These are phyloP conservation scores for Cheirogaleus major DNA, from an alignment of 2,797 vertebrate genomes.

Conservation along the genomic window DNA sequence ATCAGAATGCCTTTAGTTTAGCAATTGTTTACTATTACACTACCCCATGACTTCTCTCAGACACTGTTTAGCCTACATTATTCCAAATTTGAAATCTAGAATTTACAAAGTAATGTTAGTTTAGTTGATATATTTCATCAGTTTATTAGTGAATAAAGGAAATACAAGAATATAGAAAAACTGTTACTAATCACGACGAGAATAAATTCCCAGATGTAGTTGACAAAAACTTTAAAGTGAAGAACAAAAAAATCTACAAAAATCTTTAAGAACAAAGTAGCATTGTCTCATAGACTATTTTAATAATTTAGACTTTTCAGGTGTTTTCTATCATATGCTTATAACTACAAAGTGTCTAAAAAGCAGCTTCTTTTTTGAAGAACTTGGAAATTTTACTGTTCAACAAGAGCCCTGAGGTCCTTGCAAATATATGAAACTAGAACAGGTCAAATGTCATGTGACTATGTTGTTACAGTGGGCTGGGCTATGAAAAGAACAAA, in stretches of 20 bases:
- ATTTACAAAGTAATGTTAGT: background rate
- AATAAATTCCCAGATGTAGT: background rate
- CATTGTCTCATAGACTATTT: conserved; percentile 21
- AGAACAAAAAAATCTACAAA: conserved; percentile 2
- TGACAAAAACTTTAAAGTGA: conserved; percentile 4
- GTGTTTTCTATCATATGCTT: conserved; percentile 11
- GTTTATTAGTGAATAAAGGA: background rate
- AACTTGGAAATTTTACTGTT: conserved; percentile 2
- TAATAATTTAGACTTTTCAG: conserved; percentile 13
- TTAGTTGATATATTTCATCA: background rate
- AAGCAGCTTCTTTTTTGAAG: background rate
- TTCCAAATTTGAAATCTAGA: conserved; percentile 56
- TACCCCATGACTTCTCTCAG: conserved; percentile 67
- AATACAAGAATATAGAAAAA: background rate
- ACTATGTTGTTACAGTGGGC: background rate
- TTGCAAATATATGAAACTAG: background rate
- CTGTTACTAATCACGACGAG: conserved; percentile 10
- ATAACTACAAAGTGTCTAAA: conserved; percentile 20
- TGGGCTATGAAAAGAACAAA: conserved; percentile 7
- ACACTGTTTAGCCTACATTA: background rate
- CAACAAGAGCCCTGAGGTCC: background rate
- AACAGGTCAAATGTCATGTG: background rate
- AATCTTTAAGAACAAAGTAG: background rate
- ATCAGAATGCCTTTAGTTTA: conserved; percentile 82
- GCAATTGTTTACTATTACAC: conserved; percentile 83